Evolutionary conservation across 2,888 invertebrate species (phyloP).

Genomic region (Antitype chi): DNA sequence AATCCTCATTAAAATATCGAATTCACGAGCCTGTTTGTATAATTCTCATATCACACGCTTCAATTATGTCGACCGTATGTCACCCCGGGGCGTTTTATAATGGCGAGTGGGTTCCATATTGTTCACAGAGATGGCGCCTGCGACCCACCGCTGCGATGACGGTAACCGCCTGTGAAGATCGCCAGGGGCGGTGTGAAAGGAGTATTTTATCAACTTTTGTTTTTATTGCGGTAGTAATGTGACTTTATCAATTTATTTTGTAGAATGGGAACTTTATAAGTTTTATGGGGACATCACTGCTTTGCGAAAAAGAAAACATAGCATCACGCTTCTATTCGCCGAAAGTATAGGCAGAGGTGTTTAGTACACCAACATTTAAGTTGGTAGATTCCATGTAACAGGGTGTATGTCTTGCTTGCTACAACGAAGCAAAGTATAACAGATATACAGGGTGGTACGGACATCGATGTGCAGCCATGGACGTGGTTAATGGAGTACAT

Average conservation of each 20-base stretch:
- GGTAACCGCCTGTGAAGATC: conserved; percentile 12
- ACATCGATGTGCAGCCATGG: no score
- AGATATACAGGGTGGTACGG: no score
- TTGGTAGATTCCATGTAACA: no score
- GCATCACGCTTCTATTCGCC: not conserved
- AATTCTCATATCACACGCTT: conserved; percentile 43
- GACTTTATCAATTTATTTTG: not conserved
- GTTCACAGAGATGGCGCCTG: conserved; percentile 21
- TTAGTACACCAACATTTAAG: not conserved
- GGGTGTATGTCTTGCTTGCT: not conserved
- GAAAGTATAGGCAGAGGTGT: not conserved
- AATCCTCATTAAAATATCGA: conserved; percentile 36
- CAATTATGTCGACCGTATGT: conserved; percentile 31
- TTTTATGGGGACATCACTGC: not conserved
- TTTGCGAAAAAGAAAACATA: not conserved
- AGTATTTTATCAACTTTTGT: not conserved
- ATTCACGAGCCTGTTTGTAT: conserved; percentile 7
- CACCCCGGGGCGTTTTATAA: conserved; percentile 34
- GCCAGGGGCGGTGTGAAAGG: conserved; percentile 37
- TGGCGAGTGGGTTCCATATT: conserved; percentile 24
- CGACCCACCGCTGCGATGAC: conserved; percentile 41
- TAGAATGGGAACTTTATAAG: not conserved
- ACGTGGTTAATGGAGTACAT: no score
- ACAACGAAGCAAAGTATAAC: no score
- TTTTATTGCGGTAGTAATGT: not conserved